phyloP scores from a whole-genome alignment of 2,113 vertebrate genomes.

The Macroglossus sobrinus region DNA sequence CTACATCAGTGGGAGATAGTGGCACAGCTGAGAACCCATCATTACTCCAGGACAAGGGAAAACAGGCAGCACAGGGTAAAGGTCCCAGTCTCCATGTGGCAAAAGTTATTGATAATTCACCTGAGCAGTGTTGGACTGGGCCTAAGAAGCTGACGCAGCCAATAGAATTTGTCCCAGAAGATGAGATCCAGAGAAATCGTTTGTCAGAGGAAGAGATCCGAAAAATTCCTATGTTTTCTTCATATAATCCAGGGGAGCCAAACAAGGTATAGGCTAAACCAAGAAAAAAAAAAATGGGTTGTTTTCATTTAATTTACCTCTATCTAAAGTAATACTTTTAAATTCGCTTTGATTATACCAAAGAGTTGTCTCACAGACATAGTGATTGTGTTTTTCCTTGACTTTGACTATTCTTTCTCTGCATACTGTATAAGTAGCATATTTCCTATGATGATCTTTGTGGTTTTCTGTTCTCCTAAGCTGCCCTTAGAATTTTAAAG shows the following conservation, averaged over 20 bases:
- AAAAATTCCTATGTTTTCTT: constrained; percentile 88
- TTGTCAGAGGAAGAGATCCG: constrained; percentile 89
- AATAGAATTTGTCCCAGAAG: constrained; percentile 86
- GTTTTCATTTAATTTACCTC: constrained; percentile 53
- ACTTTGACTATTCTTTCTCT: constrained; percentile 54
- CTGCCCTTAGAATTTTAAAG: constrained; percentile 23
- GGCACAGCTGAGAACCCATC: constrained; percentile 63
- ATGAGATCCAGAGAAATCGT: constrained; percentile 89
- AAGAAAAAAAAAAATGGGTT: constrained; percentile 44
- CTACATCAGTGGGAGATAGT: constrained; percentile 61
- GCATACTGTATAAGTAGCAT: constrained; percentile 45
- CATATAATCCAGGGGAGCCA: constrained; percentile 90
- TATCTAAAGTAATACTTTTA: constrained; percentile 48
- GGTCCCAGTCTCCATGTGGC: constrained; percentile 75
- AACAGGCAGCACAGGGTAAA: constrained; percentile 59
- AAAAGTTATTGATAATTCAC: constrained; percentile 82
- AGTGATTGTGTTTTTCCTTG: constrained; percentile 54
- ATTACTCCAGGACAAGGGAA: constrained; percentile 60
- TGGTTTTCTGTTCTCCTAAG: constrained; percentile 28
- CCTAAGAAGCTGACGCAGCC: constrained; percentile 85
- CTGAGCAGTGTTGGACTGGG: constrained; percentile 59
- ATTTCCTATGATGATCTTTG: constrained; percentile 43
- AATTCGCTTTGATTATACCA: constrained; percentile 52
- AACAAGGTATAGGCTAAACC: constrained; percentile 84
- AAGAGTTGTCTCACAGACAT: constrained; percentile 22